Evolutionary conservation across 2,797 vertebrate species (phyloP).

Genomic region (Manis crassicaudata): DNA sequence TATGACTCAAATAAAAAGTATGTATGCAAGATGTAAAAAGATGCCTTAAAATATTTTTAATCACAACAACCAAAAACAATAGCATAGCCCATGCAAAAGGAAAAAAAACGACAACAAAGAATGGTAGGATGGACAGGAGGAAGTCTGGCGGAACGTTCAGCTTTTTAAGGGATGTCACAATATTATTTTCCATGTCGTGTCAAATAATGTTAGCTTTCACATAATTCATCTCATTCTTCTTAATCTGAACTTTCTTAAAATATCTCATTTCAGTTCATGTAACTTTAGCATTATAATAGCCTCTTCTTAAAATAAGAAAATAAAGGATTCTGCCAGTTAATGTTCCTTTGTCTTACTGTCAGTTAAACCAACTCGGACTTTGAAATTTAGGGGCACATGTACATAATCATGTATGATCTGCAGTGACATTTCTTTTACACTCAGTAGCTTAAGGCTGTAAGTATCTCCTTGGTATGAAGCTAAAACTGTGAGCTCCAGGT

Average conservation of each 20-base stretch:
- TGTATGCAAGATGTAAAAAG: slow-evolving; percentile 77
- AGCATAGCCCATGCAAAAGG: slow-evolving; percentile 82
- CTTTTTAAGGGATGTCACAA: slow-evolving; percentile 87
- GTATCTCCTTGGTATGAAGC: slow-evolving; percentile 48
- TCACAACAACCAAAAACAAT: slow-evolving; percentile 74
- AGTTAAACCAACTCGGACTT: not conserved
- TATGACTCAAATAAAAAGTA: slow-evolving; percentile 67
- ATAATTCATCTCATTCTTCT: slow-evolving; percentile 59
- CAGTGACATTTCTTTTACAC: not conserved
- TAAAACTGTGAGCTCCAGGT: slow-evolving; percentile 34
- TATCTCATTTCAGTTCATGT: slow-evolving; percentile 45
- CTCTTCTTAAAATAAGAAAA: slow-evolving; percentile 55
- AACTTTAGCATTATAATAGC: not conserved
- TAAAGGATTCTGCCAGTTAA: slow-evolving; percentile 45
- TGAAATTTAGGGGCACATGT: not conserved
- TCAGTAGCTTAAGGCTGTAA: not conserved
- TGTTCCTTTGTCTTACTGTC: slow-evolving; percentile 14
- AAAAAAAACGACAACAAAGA: slow-evolving; percentile 73
- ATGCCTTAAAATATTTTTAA: slow-evolving; percentile 75
- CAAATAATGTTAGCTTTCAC: slow-evolving; percentile 76
- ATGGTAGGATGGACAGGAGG: slow-evolving; percentile 80
- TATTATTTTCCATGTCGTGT: slow-evolving; percentile 87
- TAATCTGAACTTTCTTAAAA: slow-evolving; percentile 39
- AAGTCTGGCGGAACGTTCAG: slow-evolving; percentile 77
- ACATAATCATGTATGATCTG: too few relatives aligned